These are phyloP conservation scores for Ammodytes marinus DNA, from an alignment of 2,113 vertebrate genomes.

Conservation along the genomic window DNA sequence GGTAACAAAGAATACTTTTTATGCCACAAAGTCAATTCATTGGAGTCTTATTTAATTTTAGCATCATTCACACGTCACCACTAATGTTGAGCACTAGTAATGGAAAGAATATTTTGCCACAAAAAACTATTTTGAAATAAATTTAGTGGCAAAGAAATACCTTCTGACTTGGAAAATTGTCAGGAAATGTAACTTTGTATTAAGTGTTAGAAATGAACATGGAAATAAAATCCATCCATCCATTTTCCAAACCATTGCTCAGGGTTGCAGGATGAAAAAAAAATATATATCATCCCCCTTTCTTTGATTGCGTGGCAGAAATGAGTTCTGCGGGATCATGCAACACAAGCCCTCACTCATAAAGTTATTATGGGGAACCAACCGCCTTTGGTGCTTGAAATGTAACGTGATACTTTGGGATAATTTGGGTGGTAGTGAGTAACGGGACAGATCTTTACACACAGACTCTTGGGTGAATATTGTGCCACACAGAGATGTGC, in stretches of 20 bases:
- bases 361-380: neutral
- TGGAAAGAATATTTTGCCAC: neutral
- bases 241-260: neutral
- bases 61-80: neutral
- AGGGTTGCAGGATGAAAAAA: neutral
- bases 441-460: neutral
- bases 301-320: slow-evolving; percentile 35
- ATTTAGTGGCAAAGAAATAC: no score
- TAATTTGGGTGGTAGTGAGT: neutral
- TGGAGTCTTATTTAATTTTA: neutral
- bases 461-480: neutral
- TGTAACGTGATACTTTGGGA: neutral
- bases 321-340: neutral
- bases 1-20: neutral
- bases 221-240: neutral
- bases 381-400: slow-evolving; percentile 1
- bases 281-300: neutral
- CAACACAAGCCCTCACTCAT: neutral
- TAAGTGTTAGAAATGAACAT: neutral
- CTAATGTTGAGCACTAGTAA: neutral
- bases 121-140: neutral
- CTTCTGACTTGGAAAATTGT: no score
- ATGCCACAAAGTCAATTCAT: slow-evolving; percentile 29
- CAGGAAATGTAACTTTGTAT: neutral
- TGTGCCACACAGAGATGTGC: slow-evolving; percentile 15